Conservation (phyloP, 2,797 vertebrate species). For the Pteronotus mesoamericanus region DNA sequence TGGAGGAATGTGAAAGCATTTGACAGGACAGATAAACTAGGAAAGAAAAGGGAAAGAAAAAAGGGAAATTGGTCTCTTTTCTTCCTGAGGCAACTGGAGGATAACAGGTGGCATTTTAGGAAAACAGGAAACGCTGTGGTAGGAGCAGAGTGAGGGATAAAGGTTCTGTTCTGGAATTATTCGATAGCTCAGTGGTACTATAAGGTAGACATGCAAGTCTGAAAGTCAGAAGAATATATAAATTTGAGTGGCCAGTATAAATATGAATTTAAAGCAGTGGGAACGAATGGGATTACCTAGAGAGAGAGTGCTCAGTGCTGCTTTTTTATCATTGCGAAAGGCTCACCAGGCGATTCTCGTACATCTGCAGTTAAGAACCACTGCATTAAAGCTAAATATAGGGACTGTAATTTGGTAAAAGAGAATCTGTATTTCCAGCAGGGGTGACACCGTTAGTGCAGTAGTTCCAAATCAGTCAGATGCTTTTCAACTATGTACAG, state of each 20-base stretch:
- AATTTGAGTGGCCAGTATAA: neutral
- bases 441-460: neutral
- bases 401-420: neutral
- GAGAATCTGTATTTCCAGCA: neutral
- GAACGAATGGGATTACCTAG: neutral
- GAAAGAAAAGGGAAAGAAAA: neutral
- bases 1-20: neutral
- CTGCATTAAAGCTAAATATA: slow-evolving; percentile 25
- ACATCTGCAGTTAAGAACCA: neutral
- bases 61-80: neutral
- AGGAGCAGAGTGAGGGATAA: neutral
- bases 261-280: neutral
- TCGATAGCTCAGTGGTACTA: neutral
- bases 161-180: neutral
- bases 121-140: neutral
- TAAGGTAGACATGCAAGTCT: neutral
- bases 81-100: neutral
- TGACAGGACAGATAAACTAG: neutral
- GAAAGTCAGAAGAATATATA: neutral
- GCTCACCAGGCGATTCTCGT: neutral
- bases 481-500: neutral
- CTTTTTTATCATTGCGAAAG: neutral
- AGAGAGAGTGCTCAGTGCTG: neutral
- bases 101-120: neutral
- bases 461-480: neutral